Evolutionary conservation across 2,888 invertebrate species (phyloP), one percentile per base, ranked within the genome.

Genomic region (Dryomyza anilis): DNA sequence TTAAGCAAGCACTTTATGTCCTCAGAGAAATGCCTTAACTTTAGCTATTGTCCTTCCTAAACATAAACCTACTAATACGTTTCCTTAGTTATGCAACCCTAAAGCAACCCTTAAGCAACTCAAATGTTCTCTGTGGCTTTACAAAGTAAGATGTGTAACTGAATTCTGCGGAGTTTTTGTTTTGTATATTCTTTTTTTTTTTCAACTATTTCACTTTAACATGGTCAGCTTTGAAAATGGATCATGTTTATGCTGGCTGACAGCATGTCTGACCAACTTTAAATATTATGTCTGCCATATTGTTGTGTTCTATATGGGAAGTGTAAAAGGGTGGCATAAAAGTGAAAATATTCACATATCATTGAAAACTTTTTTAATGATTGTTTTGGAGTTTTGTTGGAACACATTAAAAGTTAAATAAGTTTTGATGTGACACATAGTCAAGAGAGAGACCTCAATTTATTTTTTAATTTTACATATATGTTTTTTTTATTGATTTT

Each of bases 201-300:
- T 16, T 19, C 6, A 43, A 43, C 43, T 16, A 2, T n/a, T n/a
- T n/a, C n/a, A n/a, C n/a, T n/a, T n/a, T n/a, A n/a, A n/a, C n/a
- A n/a, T n/a, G n/a, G n/a, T n/a, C n/a, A n/a, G n/a, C n/a, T n/a
- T n/a, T n/a, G n/a, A n/a, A n/a, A n/a, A n/a, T n/a, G n/a, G n/a
- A 48, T 52, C 27, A n/a, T 52, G 16, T 27, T 8, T 16, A 52
- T 52, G 50, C 23, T 25, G 27, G 50, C 50, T 52, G 50, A 25
- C 50, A 27, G 50, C 50, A 52, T 52, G 50, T 52, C 50, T 52
- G 50, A 52, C 50, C 50, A 52, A n/a, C 6, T 21, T 52, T n/a
- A n/a, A n/a, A 16, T 16, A 27, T 52, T 52, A 25, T 25, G 50
- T 52, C 50, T 29, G 50, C 5, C 23, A 52, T 52, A 52, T 52